phyloP scores from a whole-genome alignment of 30 jellyfish, hydroid and myxozoan species.

The Pseudorhiza aurosa region DNA sequence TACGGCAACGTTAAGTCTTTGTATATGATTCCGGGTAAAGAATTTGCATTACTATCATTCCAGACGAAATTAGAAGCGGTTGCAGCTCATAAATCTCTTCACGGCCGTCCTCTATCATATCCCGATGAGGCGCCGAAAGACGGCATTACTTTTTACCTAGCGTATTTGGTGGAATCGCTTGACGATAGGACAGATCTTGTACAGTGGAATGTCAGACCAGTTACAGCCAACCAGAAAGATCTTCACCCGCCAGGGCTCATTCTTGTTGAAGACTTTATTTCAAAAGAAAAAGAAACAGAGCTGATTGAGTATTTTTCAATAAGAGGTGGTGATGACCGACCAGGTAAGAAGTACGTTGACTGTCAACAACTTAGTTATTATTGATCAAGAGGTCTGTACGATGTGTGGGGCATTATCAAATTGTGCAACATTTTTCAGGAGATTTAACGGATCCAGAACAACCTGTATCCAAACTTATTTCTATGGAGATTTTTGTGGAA shows the following conservation, averaged over 20 bases:
- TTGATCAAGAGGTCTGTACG: too few species aligned
- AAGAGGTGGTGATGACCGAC: conserved; percentile 18
- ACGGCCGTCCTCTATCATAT: conserved; percentile 50
- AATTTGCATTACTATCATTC: conserved; percentile 71
- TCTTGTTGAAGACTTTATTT: conserved; percentile 56
- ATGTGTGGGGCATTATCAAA: too few species aligned
- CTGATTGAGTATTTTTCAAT: conserved; percentile 59
- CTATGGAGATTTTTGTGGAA: too few species aligned
- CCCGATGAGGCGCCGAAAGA: conserved; percentile 23
- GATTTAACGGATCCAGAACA: neutral
- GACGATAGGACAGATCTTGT: neutral
- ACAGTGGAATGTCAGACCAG: conserved; percentile 40
- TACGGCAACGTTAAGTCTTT: conserved; percentile 70
- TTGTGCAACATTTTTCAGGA: neutral
- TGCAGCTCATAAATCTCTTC: conserved; percentile 41
- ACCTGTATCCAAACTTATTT: neutral
- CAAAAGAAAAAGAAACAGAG: conserved; percentile 52
- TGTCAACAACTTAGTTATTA: too few species aligned
- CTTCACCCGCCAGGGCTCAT: conserved; percentile 76
- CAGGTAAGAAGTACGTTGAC: too few species aligned
- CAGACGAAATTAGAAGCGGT: conserved; percentile 29
- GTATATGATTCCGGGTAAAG: conserved; percentile 75
- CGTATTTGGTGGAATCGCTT: conserved; percentile 33
- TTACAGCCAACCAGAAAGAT: conserved; percentile 21
- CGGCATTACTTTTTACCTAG: conserved; percentile 42